Evolutionary conservation across 2,888 invertebrate genomes (phyloP), one percentile per base, ranked within the genome.

Genomic region (Lissocephala sabroskyi): DNA sequence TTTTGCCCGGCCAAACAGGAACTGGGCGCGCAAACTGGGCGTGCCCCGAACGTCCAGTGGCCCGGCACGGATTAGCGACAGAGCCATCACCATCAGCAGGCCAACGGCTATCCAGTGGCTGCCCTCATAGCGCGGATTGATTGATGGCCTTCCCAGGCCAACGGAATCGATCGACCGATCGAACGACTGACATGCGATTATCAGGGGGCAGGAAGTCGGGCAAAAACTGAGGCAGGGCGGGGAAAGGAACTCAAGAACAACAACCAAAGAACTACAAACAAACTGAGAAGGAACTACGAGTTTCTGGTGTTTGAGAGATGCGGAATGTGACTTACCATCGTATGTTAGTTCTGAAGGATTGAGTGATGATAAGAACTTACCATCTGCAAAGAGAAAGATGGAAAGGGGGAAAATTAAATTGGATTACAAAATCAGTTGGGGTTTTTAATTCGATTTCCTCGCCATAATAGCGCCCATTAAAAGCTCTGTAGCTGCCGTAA

Each of bases 321-420:
- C 76, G 79, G 71, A 80, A 79, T 81, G 82, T 79, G 81, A 83
- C 83, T 83, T 83, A 83, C 83, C 83, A 81, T 83, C 84, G 66
- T 83, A 83, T 81, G 84, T 82, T 83, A 83, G 84, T 84, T 83
- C 83, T 83, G 84, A 79, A 83, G 84, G 82, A 81, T 84, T 83
- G 81, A 82, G 82, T 83, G 82, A 84, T 84, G 83, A 84, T 82
- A 83, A 83, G 82, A 81, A 84, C 84, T 84, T 84, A 84, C 84
- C 84, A 84, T 84, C 84, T 84, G 84, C 52, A 84, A 26, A 80
- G 23, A 64, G 28, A 62, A 45, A 57, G 4, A 55, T 32, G 51
- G 48, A 49, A 26, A 50, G 19, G 48, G 41, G 35, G n/a, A n/a
- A n/a, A 29, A 14, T 36, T 37, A 45, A 17, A 51, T 33, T 19